phyloP scores from a whole-genome alignment of 2,113 vertebrate species.

The Uropsilus gracilis region DNA sequence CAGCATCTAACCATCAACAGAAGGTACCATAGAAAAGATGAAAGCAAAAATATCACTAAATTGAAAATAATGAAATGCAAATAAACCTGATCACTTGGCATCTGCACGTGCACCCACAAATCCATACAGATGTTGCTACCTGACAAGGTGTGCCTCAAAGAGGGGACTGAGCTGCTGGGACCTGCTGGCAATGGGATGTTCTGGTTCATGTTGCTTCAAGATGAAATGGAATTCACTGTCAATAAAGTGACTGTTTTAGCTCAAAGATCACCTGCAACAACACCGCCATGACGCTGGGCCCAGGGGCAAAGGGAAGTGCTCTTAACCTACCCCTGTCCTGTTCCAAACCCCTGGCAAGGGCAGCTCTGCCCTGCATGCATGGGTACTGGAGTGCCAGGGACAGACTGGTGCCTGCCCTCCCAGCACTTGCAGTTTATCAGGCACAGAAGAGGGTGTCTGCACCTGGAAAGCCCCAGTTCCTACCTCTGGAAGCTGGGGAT shows the following conservation, averaged over 20 bases:
- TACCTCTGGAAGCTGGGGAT: not conserved
- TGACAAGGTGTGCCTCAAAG: not conserved
- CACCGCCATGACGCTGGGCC: too few relatives aligned
- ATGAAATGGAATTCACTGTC: not conserved
- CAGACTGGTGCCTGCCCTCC: too few relatives aligned
- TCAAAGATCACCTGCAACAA: not conserved
- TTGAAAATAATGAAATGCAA: conserved; percentile 17
- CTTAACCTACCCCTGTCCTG: not conserved
- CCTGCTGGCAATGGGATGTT: not conserved
- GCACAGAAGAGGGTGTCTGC: too few relatives aligned
- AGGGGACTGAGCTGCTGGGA: not conserved
- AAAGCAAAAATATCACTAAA: not conserved
- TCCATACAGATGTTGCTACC: not conserved
- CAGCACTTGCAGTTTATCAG: too few relatives aligned
- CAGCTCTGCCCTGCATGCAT: too few relatives aligned
- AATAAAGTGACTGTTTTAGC: not conserved
- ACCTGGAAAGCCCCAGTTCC: too few relatives aligned
- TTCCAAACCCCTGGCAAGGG: not conserved
- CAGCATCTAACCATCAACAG: not conserved
- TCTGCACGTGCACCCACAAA: too few relatives aligned
- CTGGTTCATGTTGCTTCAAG: not conserved
- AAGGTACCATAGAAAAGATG: not conserved
- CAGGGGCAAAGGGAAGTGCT: not conserved
- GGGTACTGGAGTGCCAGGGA: too few relatives aligned
- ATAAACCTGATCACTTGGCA: not conserved